phyloP scores from a whole-genome alignment of 2,113 vertebrate species.

The Pheucticus melanocephalus region DNA sequence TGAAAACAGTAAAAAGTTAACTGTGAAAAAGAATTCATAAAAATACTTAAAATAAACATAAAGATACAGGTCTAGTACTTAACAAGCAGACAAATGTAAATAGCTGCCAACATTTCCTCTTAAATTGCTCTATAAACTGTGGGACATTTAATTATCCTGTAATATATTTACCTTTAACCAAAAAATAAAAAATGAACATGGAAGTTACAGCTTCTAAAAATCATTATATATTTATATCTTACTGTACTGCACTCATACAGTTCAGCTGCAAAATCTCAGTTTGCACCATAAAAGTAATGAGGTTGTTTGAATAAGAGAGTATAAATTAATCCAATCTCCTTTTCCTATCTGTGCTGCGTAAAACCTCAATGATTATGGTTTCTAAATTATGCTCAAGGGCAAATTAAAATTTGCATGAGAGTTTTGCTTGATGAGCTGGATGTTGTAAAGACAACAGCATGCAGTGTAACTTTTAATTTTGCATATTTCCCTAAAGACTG shows the following conservation, averaged over 20 bases:
- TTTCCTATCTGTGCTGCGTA: constrained; percentile 87
- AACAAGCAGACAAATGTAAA: constrained; percentile 68
- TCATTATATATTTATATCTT: constrained; percentile 68
- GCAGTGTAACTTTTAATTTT: constrained; percentile 91
- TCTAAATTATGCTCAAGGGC: constrained; percentile 99
- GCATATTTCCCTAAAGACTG: constrained; percentile 85
- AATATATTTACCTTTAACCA: constrained; percentile 64
- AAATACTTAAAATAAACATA: constrained; percentile 71
- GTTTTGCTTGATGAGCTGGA: constrained; percentile 88
- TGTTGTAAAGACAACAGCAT: constrained; percentile 87
- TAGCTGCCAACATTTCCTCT: constrained; percentile 39
- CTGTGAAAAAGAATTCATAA: constrained; percentile 73
- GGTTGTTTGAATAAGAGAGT: constrained; percentile 95
- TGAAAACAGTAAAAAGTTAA: constrained; percentile 81
- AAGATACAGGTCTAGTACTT: constrained; percentile 35
- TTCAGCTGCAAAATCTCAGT: constrained; percentile 85
- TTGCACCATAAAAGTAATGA: constrained; percentile 96
- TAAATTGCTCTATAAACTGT: constrained; percentile 60
- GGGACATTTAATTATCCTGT: constrained; percentile 60
- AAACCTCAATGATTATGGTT: constrained; percentile 99
- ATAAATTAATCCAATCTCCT: constrained; percentile 95
- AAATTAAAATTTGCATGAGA: constrained; percentile 99
- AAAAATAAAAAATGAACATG: constrained; percentile 61
- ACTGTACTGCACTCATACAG: constrained; percentile 82
- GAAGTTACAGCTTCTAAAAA: constrained; percentile 66